A percentile compares a stretch with the other conserved stretches of the same genome.
Evolutionary conservation across 2,113 vertebrate genomes (phyloP).

Genomic region (Melanerpes aurifrons): DNA sequence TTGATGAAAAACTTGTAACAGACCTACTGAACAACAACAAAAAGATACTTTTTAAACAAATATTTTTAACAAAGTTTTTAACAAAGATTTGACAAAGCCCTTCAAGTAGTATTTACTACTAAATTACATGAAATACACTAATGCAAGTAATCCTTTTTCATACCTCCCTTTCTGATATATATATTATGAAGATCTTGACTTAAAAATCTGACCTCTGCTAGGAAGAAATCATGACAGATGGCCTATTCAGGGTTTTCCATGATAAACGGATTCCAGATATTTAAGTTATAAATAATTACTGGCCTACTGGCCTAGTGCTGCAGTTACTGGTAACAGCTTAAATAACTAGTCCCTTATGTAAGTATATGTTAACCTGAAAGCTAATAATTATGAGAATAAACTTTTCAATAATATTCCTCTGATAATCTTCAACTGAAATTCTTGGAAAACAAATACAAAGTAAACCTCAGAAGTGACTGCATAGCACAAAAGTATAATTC

Average conservation of each 20-base stretch:
- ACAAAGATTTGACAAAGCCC: background rate
- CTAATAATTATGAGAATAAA: background rate
- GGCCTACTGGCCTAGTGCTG: constrained; percentile 21
- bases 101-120: background rate
- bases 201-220: background rate
- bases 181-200: background rate
- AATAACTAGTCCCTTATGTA: constrained; percentile 32
- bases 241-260: background rate
- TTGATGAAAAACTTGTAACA: background rate
- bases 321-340: background rate
- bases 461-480: background rate
- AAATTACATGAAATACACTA: background rate
- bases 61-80: background rate
- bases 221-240: constrained; percentile 21
- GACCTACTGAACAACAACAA: background rate
- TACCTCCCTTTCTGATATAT: background rate
- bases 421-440: background rate
- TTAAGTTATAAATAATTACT: constrained; percentile 56
- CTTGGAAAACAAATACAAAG: background rate
- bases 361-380: background rate
- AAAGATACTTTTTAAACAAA: too few species aligned
- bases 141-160: background rate
- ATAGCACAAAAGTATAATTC: background rate
- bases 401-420: background rate
- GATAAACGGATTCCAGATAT: constrained; percentile 39